Percentiles rank a stretch among this genome's conserved stretches.
These are phyloP conservation scores for Agonopterix heracliana DNA, from an alignment of 2,888 invertebrate species.

Conservation along the genomic window DNA sequence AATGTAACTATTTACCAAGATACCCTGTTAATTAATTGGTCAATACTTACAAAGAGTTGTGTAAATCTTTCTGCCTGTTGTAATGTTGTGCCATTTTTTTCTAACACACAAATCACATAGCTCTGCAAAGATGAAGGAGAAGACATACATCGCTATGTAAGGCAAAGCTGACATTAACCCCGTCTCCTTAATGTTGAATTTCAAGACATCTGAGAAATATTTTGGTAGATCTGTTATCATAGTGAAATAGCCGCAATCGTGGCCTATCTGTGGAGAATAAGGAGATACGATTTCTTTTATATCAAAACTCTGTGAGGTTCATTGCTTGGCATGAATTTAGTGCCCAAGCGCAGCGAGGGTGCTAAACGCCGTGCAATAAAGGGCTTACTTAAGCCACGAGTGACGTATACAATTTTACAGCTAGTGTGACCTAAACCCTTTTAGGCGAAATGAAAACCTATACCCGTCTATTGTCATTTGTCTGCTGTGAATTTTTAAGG, in stretches of 20 bases:
- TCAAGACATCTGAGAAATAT: slow-evolving; percentile 81
- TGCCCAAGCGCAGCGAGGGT: too few relatives aligned
- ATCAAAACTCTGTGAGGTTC: too few relatives aligned
- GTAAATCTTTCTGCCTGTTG: slow-evolving; percentile 79
- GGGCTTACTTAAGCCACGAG: too few relatives aligned
- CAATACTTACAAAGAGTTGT: slow-evolving; percentile 78
- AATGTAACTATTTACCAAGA: too few relatives aligned
- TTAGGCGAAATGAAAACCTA: too few relatives aligned
- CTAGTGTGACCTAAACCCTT: too few relatives aligned
- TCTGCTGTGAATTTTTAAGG: too few relatives aligned
- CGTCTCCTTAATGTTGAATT: slow-evolving; percentile 79
- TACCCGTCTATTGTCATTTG: too few relatives aligned
- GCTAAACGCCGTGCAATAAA: too few relatives aligned
- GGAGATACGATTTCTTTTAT: background rate
- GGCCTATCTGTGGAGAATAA: slow-evolving; percentile 67
- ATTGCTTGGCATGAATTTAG: too few relatives aligned
- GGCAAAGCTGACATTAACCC: slow-evolving; percentile 80
- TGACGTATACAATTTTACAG: too few relatives aligned
- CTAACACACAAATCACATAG: slow-evolving; percentile 82
- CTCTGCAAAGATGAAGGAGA: slow-evolving; percentile 79
- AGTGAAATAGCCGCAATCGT: slow-evolving; percentile 83
- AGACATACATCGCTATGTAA: slow-evolving; percentile 81
- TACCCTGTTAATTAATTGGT: too few relatives aligned
- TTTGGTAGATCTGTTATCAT: slow-evolving; percentile 83
- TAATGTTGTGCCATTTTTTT: slow-evolving; percentile 74